Percentiles rank a stretch among this genome's conserved stretches.
phyloP scores from a whole-genome alignment of 23 tunicate species.

The Clavelina lepadiformis region DNA sequence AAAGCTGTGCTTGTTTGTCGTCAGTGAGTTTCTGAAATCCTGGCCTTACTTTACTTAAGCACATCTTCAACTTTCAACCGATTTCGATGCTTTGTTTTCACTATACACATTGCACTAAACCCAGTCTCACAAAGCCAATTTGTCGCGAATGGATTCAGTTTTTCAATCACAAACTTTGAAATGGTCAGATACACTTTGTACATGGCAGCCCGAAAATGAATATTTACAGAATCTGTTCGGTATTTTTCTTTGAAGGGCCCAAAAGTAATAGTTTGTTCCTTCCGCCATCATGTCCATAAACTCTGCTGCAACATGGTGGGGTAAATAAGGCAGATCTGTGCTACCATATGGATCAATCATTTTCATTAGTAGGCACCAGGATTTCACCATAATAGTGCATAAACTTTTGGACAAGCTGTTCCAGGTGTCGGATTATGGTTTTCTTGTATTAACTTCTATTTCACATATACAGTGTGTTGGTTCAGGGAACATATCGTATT shows the following conservation, averaged over 20 bases:
- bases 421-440: slow-evolving; percentile 30
- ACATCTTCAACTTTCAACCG: slow-evolving; percentile 12
- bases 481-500: slow-evolving; percentile 21
- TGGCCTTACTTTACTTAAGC: slow-evolving; percentile 2
- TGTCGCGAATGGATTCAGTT: no score
- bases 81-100: slow-evolving; percentile 8
- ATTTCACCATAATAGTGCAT: slow-evolving; percentile 10
- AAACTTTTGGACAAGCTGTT: slow-evolving; percentile 31
- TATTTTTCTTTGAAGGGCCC: slow-evolving; percentile 15
- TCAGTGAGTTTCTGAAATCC: slow-evolving; percentile 7
- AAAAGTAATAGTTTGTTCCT: slow-evolving; percentile 19
- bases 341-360: slow-evolving; percentile 29
- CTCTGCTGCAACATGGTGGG: slow-evolving; percentile 35
- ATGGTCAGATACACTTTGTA: slow-evolving; percentile 4
- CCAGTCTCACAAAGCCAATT: background rate
- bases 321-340: slow-evolving; percentile 21
- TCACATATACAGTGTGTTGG: slow-evolving; percentile 4
- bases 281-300: slow-evolving; percentile 17
- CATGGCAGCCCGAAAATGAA: slow-evolving; percentile 19
- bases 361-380: slow-evolving; percentile 30
- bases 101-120: background rate
- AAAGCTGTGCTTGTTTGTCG: background rate
- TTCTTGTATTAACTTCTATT: slow-evolving; percentile 2
- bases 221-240: slow-evolving; percentile 14
- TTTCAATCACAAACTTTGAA: no score